A percentile compares a stretch with the other conserved stretches of the same genome.
Evolutionary conservation across 2,888 invertebrate species (phyloP).

Genomic region (Thumatha senex): DNA sequence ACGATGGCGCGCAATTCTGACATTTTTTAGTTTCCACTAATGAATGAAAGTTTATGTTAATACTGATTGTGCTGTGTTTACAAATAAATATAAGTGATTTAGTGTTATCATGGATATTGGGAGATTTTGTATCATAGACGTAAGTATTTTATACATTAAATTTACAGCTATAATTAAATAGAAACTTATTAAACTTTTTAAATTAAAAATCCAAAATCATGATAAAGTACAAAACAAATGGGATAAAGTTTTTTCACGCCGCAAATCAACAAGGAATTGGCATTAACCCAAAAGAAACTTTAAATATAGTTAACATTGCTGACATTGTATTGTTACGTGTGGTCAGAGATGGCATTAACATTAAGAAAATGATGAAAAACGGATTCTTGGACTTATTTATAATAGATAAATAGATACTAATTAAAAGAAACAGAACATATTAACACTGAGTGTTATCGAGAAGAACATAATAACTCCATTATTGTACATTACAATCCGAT

Average conservation of each 20-base stretch:
- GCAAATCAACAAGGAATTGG: constrained; percentile 41
- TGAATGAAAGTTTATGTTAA: constrained; percentile 35
- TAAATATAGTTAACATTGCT: constrained; percentile 23
- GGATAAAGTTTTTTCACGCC: constrained; percentile 29
- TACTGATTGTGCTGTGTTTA: constrained; percentile 29
- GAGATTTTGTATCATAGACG: constrained; percentile 29
- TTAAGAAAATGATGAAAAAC: neutral
- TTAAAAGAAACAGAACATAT: no score
- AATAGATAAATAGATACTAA: neutral
- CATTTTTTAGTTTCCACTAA: constrained; percentile 48
- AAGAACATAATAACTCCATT: no score
- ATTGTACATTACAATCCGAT: no score
- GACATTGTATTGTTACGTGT: neutral
- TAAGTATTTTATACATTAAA: constrained; percentile 15
- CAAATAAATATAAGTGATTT: constrained; percentile 25
- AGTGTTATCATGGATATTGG: constrained; percentile 36
- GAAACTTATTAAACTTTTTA: no score
- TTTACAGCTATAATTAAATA: neutral
- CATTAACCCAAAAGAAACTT: constrained; percentile 33
- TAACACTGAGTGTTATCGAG: no score
- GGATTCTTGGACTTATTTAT: no score
- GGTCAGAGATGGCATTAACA: neutral
- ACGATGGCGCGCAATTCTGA: constrained; percentile 58
- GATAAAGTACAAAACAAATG: constrained; percentile 9
- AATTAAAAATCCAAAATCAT: neutral